Conservation (phyloP, 2,797 vertebrate genomes). For the Psittacula echo region DNA sequence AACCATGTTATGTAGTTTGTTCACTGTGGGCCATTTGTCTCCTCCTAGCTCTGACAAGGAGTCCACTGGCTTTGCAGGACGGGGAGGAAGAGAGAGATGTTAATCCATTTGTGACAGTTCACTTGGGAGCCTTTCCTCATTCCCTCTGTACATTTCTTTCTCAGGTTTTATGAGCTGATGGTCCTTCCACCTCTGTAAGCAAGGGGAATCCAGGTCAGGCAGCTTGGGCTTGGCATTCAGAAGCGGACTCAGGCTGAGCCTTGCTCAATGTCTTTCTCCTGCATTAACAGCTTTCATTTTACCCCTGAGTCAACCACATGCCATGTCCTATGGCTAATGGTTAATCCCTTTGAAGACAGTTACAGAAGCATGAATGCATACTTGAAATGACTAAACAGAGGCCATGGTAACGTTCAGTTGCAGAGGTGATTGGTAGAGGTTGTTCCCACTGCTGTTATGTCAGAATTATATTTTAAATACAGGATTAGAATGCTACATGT, state of each 20-base stretch:
- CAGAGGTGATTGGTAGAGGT: background rate
- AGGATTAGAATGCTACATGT: background rate
- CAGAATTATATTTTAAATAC: background rate
- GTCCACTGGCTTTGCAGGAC: background rate
- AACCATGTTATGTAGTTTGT: background rate
- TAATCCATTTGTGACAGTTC: background rate
- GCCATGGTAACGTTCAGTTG: background rate
- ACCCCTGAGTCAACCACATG: background rate
- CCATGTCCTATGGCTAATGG: constrained; percentile 6
- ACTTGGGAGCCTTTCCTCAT: background rate
- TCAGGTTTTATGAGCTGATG: constrained; percentile 11
- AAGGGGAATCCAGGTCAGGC: constrained; percentile 36
- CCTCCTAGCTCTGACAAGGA: background rate
- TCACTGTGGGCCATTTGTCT: background rate
- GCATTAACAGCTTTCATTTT: constrained; percentile 1
- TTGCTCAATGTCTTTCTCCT: background rate
- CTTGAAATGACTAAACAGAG: background rate
- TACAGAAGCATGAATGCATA: background rate
- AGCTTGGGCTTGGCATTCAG: background rate
- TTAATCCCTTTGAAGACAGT: constrained; percentile 28
- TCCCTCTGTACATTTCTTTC: background rate
- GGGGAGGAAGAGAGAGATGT: background rate
- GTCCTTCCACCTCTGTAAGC: constrained; percentile 39
- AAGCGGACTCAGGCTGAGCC: background rate
- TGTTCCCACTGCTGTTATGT: background rate